Conservation (phyloP, 2,797 vertebrate species). For the Melanotaenia parkinsoni region DNA sequence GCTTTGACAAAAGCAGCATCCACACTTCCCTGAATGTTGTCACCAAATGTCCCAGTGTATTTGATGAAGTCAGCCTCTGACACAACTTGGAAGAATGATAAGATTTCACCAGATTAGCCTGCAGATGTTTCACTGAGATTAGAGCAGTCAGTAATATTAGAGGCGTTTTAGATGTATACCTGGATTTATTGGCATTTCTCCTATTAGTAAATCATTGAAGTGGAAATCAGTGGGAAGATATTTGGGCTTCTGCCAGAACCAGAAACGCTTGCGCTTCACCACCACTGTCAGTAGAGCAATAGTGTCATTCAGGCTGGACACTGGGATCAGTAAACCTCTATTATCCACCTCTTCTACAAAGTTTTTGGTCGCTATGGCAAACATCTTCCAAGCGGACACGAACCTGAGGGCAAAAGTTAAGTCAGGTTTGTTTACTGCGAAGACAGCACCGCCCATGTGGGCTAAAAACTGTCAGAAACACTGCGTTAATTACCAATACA, state of each 20-base stretch:
- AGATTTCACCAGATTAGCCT: not conserved
- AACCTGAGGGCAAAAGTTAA: constrained; percentile 3
- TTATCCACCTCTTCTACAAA: constrained; percentile 90
- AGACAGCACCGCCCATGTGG: not conserved
- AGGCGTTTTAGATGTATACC: constrained; percentile 72
- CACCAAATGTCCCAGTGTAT: constrained; percentile 84
- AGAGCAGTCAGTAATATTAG: not conserved
- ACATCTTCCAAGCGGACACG: constrained; percentile 82
- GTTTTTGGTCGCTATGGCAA: constrained; percentile 90
- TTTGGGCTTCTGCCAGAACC: constrained; percentile 92
- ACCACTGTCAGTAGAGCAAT: constrained; percentile 86
- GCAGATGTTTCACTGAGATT: not conserved
- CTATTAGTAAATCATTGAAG: constrained; percentile 87
- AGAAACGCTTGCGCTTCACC: constrained; percentile 86
- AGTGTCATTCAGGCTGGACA: constrained; percentile 87
- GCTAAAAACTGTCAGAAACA: not conserved
- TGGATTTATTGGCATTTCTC: constrained; percentile 83
- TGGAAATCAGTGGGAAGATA: constrained; percentile 87
- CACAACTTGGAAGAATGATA: constrained; percentile 76
- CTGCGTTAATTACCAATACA: not conserved
- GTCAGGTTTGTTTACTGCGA: not conserved
- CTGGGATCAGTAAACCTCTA: constrained; percentile 87
- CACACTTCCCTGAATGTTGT: constrained; percentile 75
- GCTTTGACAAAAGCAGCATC: constrained; percentile 72
- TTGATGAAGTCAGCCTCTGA: constrained; percentile 90